These are phyloP conservation scores for Notodonta dromedarius DNA, from an alignment of 2,888 invertebrate genomes.

Conservation along the genomic window DNA sequence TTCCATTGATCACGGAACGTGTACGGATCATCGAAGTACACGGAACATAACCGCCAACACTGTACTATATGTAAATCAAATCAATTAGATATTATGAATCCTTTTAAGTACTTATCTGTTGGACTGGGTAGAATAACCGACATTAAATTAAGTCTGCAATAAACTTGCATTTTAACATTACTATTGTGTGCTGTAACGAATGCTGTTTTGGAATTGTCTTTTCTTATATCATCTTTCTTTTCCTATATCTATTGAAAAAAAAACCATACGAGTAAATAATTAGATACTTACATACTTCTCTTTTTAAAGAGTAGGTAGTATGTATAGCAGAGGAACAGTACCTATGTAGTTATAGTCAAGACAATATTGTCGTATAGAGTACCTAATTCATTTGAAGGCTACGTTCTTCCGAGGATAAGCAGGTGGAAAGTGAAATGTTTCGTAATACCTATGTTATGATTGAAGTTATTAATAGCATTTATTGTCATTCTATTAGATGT, in stretches of 20 bases:
- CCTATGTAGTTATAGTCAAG: too few relatives aligned
- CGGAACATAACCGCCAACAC: too few relatives aligned
- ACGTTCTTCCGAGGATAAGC: too few relatives aligned
- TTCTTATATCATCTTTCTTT: too few relatives aligned
- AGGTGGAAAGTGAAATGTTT: not conserved
- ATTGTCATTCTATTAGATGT: too few relatives aligned
- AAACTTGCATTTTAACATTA: not conserved
- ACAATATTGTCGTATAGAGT: too few relatives aligned
- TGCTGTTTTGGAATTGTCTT: not conserved
- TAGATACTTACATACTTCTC: not conserved
- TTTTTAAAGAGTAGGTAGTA: not conserved
- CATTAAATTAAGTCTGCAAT: not conserved
- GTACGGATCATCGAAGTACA: too few relatives aligned
- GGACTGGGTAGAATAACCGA: too few relatives aligned
- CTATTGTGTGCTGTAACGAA: not conserved
- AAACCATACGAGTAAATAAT: not conserved
- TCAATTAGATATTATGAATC: not conserved
- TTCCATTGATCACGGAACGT: slow-evolving; percentile 2
- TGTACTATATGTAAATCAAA: not conserved
- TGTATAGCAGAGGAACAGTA: too few relatives aligned
- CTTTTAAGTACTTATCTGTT: not conserved
- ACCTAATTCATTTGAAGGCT: too few relatives aligned
- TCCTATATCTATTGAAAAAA: too few relatives aligned
- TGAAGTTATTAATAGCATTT: too few relatives aligned
- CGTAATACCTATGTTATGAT: not conserved